phyloP scores from a whole-genome alignment of 2,888 invertebrate genomes.

The Crepidodera aurea region DNA sequence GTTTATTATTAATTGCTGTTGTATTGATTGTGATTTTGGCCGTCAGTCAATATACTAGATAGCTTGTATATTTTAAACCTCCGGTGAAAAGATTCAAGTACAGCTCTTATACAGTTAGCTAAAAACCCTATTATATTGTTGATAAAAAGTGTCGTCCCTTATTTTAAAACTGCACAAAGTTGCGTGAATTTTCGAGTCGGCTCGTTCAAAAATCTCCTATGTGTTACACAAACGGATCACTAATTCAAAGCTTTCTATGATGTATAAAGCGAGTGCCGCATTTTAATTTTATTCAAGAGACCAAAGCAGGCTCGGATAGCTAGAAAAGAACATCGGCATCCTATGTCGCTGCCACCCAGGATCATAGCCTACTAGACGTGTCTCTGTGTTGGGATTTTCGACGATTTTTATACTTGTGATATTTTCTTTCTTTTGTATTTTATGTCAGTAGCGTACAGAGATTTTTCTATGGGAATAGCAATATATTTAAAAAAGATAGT shows the following conservation, averaged over 20 bases:
- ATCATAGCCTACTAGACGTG: constrained; percentile 29
- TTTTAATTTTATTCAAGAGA: not conserved
- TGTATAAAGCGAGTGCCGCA: not conserved
- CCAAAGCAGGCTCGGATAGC: not conserved
- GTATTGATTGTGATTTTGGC: too few species aligned
- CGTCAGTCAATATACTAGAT: too few species aligned
- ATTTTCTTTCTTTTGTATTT: constrained; percentile 16
- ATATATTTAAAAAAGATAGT: too few species aligned
- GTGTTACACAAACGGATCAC: not conserved
- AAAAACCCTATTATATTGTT: too few species aligned
- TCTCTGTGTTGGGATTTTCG: constrained; percentile 18
- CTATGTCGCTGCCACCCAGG: constrained; percentile 35
- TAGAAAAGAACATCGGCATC: not conserved
- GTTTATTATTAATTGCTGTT: too few species aligned
- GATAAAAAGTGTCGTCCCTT: too few species aligned
- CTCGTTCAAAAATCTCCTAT: not conserved
- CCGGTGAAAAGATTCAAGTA: too few species aligned
- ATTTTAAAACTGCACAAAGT: too few species aligned
- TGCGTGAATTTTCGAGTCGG: not conserved
- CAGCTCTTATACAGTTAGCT: too few species aligned
- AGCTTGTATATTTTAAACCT: too few species aligned
- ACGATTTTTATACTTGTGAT: constrained; percentile 11
- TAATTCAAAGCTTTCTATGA: not conserved
- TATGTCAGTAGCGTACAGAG: not conserved
- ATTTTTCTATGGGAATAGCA: too few species aligned